phyloP scores from a whole-genome alignment of 2,797 vertebrate species.

The Discoglossus pictus region DNA sequence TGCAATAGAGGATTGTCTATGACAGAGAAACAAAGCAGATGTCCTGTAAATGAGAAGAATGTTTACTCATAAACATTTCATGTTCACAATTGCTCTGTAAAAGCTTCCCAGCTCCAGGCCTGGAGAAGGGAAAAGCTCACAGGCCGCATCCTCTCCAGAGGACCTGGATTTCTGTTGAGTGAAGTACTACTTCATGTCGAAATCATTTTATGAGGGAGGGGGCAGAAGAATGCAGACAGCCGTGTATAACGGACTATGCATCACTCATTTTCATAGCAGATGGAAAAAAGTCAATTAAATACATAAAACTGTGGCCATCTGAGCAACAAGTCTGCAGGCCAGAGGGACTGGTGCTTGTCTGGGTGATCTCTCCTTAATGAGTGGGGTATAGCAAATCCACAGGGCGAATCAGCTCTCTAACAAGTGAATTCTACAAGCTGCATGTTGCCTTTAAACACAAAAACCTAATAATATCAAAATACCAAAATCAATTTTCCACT shows the following conservation, averaged over 20 bases:
- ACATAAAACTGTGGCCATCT: not conserved
- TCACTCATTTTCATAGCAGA: slow-evolving; percentile 53
- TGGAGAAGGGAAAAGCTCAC: slow-evolving; percentile 31
- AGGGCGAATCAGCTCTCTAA: slow-evolving; percentile 32
- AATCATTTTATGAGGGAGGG: slow-evolving; percentile 15
- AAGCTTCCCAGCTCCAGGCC: slow-evolving; percentile 44
- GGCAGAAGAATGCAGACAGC: not conserved
- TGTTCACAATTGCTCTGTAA: slow-evolving; percentile 48
- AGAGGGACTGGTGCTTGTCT: not conserved
- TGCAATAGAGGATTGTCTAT: slow-evolving; percentile 65
- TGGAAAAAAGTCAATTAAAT: slow-evolving; percentile 41
- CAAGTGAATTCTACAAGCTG: slow-evolving; percentile 25
- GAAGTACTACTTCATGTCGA: slow-evolving; percentile 42
- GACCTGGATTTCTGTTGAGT: slow-evolving; percentile 21
- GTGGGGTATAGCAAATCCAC: slow-evolving; percentile 29
- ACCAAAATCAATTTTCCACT: slow-evolving; percentile 47
- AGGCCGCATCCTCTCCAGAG: slow-evolving; percentile 24
- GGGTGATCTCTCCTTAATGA: slow-evolving; percentile 2
- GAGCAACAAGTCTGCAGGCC: not conserved
- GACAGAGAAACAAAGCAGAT: slow-evolving; percentile 72
- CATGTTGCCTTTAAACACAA: slow-evolving; percentile 50
- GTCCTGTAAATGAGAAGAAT: slow-evolving; percentile 65
- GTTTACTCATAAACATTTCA: slow-evolving; percentile 53
- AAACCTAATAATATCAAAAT: slow-evolving; percentile 50
- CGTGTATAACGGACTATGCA: slow-evolving; percentile 19